Evolutionary conservation across 2,113 vertebrate genomes (phyloP).

Genomic region (Rhineura floridana): DNA sequence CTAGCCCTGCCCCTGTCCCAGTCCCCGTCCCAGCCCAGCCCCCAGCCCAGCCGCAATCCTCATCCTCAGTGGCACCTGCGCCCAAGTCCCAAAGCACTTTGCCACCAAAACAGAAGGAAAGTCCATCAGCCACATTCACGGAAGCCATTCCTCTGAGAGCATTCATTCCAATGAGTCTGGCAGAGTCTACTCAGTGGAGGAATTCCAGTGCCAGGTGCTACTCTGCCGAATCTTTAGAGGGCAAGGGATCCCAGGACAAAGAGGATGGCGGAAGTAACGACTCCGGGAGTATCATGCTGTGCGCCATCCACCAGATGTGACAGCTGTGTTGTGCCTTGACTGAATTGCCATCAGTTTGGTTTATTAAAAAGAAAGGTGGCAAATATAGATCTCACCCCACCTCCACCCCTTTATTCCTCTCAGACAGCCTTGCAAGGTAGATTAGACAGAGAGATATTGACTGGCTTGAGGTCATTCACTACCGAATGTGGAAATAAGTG

Average conservation of each 20-base stretch:
- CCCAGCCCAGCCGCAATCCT: not conserved
- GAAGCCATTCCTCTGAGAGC: not conserved
- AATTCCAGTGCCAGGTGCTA: not conserved
- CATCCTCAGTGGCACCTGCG: too few species aligned
- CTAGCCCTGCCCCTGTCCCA: accelerated
- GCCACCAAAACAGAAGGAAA: not conserved
- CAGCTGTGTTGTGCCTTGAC: accelerated
- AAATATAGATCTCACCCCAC: too few species aligned
- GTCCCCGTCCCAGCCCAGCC: not conserved
- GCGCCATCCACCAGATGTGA: not conserved
- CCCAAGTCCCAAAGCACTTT: not conserved
- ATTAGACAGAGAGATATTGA: too few species aligned
- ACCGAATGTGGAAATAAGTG: too few species aligned
- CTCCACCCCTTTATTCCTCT: too few species aligned
- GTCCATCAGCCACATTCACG: not conserved
- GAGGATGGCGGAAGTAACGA: not conserved
- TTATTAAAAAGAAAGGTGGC: too few species aligned
- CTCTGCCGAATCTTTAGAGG: not conserved
- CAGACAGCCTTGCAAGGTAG: too few species aligned
- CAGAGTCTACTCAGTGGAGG: not conserved
- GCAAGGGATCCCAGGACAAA: not conserved
- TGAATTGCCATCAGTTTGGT: too few species aligned
- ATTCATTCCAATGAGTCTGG: not conserved
- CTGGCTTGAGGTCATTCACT: too few species aligned
- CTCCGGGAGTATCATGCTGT: not conserved